Percentiles rank a stretch among this genome's conserved stretches.
These are phyloP conservation scores for Dryomyza anilis DNA, from an alignment of 2,888 invertebrate genomes.

Conservation along the genomic window DNA sequence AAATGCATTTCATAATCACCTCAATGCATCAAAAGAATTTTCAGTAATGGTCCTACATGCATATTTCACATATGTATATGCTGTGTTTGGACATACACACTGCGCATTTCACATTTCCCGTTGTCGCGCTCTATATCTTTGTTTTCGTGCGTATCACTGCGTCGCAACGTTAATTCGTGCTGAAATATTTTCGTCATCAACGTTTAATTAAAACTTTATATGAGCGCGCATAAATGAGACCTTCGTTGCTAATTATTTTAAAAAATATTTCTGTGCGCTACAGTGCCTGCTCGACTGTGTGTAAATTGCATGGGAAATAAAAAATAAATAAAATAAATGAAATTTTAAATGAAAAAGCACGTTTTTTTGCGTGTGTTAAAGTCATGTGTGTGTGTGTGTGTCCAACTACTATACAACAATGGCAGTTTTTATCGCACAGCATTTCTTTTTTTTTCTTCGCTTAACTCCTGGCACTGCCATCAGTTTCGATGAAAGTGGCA, in stretches of 20 bases:
- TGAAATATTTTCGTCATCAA: background rate
- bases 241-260: slow-evolving; percentile 9
- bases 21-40: no score
- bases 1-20: no score
- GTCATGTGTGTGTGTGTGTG: no score
- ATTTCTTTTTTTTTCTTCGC: background rate
- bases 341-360: background rate
- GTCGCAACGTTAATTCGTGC: background rate
- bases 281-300: slow-evolving; percentile 1
- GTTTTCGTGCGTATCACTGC: no score
- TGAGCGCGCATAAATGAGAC: background rate
- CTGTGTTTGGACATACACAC: no score
- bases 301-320: background rate
- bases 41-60: no score
- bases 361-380: background rate
- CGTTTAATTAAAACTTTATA: slow-evolving; percentile 18
- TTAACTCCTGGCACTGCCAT: no score
- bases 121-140: background rate
- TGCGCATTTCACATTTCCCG: no score
- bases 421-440: no score
- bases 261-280: background rate
- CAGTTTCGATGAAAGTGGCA: no score
- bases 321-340: background rate
- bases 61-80: no score
- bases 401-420: background rate